Percentiles rank a stretch among this genome's conserved stretches.
phyloP scores from a whole-genome alignment of 2,888 invertebrate genomes.

The Ophion ellenae region DNA sequence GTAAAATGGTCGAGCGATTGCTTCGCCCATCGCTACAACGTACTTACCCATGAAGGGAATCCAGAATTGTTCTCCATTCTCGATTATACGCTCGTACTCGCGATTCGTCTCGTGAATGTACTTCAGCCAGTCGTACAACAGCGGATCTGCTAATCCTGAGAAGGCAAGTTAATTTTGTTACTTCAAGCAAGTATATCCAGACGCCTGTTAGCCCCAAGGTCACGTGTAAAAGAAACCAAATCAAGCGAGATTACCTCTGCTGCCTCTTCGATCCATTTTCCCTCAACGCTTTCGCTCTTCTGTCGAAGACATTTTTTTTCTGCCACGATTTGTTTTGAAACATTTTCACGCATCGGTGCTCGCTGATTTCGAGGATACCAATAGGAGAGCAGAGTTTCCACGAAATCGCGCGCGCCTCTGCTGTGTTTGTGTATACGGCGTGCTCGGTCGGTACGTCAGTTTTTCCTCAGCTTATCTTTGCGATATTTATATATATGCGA shows the following conservation, averaged over 20 bases:
- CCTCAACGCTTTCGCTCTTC: slow-evolving; percentile 1
- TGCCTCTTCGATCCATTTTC: slow-evolving; percentile 35
- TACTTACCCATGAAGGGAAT: slow-evolving; percentile 76
- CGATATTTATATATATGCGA: not conserved
- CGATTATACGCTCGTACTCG: slow-evolving; percentile 68
- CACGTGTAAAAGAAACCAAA: not conserved
- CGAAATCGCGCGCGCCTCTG: not conserved
- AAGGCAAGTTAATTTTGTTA: not conserved
- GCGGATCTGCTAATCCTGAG: slow-evolving; percentile 63
- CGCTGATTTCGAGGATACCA: slow-evolving; percentile 15
- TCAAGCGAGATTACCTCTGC: slow-evolving; percentile 35
- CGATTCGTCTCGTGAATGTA: slow-evolving; percentile 70
- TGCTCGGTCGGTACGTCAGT: slow-evolving; percentile 12
- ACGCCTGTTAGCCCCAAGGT: not conserved
- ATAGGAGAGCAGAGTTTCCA: not conserved
- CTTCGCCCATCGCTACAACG: not conserved
- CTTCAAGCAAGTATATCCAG: not conserved
- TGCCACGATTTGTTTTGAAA: slow-evolving; percentile 23
- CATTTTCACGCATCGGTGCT: slow-evolving; percentile 10
- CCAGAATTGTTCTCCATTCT: slow-evolving; percentile 68
- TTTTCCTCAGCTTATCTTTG: not conserved
- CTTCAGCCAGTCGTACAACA: slow-evolving; percentile 76
- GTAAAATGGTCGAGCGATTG: not conserved
- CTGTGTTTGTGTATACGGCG: not conserved
- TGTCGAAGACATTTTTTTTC: slow-evolving; percentile 2